Base-by-base conservation (phyloP, 2,888 invertebrate genomes). In the Caenorhabditis sinica region DNA sequence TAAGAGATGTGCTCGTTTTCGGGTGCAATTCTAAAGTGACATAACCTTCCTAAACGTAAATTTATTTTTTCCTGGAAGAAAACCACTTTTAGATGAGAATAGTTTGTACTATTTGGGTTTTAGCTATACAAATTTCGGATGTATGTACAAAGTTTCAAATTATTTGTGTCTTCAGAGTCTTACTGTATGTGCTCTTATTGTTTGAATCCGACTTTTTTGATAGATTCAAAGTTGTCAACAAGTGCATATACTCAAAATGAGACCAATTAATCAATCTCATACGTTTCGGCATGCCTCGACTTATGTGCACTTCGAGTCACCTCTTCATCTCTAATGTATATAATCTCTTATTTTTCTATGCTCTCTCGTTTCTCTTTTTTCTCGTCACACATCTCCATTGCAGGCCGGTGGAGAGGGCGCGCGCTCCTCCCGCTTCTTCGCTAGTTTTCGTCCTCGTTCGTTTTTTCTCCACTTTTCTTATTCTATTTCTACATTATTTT, bases 341-440 rank as follows among this genome's bases (percentile, higher is more conserved):
- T 13, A 11, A 11, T 43, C 17, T 11, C 45, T 30, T 43, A 4
- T 66, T n/a, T 40, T 56, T 28, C 58, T 65, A 15, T 28, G 28
- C 66, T 75, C 45, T 75, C 58, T 56, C 28, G 2, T 15, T 28
- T 28, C 28, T 56, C 15, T 28, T 56, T 28, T 56, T 23, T 28
- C 75, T 75, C 66, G 30, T 43, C 36, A 40, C 43, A 63, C 43
- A 63, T 63, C 63, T 63, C 75, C 61, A 60, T 63, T 33, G 63
- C 74, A 30, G 36, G 53, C 58, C 66, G 30, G 43, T 66, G 25
- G 6, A 5, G 49, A 2, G 20, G 45, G 25, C 65, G 53, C 75
- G 25, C 75, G 53, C 75, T 63, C 61, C 63, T 75, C 75, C 6
- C 51, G 49, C 63, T 49, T 53, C 53, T 49, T 75, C 66, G 40